A percentile compares a stretch with the other conserved stretches of the same genome.
Conservation (phyloP, 2,888 invertebrate species). For the Pseudoips prasinana region DNA sequence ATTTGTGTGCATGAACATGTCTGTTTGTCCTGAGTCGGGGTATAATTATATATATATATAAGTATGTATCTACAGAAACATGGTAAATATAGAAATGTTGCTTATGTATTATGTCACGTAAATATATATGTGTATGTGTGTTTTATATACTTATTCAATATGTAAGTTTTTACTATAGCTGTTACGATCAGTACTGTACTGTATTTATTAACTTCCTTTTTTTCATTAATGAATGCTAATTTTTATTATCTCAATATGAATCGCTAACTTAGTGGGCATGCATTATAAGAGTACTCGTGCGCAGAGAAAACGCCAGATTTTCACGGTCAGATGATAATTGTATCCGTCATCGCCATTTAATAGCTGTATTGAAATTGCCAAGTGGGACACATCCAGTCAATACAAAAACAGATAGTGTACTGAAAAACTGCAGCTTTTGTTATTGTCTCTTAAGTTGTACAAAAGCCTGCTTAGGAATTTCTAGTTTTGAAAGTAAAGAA, state of each 20-base stretch:
- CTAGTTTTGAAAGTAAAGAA: too few relatives aligned
- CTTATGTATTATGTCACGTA: too few relatives aligned
- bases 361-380: slow-evolving; percentile 15
- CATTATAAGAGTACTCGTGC: slow-evolving; percentile 31
- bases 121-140: too few relatives aligned
- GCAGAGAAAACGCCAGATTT: slow-evolving; percentile 55
- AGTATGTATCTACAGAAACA: too few relatives aligned
- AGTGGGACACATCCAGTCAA: slow-evolving; percentile 14
- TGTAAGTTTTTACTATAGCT: not conserved
- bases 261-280: slow-evolving; percentile 15
- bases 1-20: too few relatives aligned
- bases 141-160: not conserved
- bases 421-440: too few relatives aligned
- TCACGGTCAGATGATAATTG: slow-evolving; percentile 53
- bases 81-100: too few relatives aligned
- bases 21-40: too few relatives aligned
- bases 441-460: too few relatives aligned
- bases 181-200: not conserved
- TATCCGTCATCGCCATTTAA: slow-evolving; percentile 30
- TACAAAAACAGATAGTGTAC: too few relatives aligned
- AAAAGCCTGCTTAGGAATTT: too few relatives aligned
- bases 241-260: not conserved
- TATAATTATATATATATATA: too few relatives aligned
- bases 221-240: not conserved
- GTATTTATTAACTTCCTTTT: not conserved